These are phyloP conservation scores for Eumerus sabulonum DNA, from an alignment of 2,888 invertebrate species.

Conservation along the genomic window DNA sequence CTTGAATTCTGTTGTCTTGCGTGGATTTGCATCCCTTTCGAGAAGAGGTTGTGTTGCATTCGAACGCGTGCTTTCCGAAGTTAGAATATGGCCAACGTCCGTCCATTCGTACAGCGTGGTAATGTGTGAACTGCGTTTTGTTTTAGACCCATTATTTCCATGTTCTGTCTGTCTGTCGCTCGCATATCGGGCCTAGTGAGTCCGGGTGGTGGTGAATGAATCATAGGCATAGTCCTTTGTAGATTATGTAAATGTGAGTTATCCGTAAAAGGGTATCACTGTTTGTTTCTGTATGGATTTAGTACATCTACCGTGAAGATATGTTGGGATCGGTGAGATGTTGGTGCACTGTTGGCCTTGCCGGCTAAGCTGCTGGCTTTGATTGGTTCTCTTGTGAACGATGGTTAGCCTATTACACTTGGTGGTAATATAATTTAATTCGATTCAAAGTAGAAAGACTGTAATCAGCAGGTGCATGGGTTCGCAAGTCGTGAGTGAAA, in stretches of 20 bases:
- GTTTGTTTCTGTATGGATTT: slow-evolving; percentile 50
- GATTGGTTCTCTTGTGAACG: slow-evolving; percentile 53
- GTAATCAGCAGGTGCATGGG: slow-evolving; percentile 54
- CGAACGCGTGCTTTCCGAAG: slow-evolving; percentile 8
- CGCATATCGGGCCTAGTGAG: slow-evolving; percentile 7
- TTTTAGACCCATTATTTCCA: slow-evolving; percentile 68
- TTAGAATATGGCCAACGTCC: not conserved
- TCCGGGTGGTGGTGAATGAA: slow-evolving; percentile 45
- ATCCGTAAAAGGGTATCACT: slow-evolving; percentile 68
- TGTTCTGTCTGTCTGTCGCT: slow-evolving; percentile 49
- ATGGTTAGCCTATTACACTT: slow-evolving; percentile 27
- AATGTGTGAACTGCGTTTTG: slow-evolving; percentile 69
- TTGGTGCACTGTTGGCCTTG: slow-evolving; percentile 7
- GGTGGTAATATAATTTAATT: slow-evolving; percentile 46
- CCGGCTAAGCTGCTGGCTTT: slow-evolving; percentile 16
- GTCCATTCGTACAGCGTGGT: slow-evolving; percentile 64
- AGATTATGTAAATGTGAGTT: slow-evolving; percentile 67
- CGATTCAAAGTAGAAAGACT: slow-evolving; percentile 3
- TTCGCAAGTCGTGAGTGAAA: not conserved
- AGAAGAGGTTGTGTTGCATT: slow-evolving; percentile 26
- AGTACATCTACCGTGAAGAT: slow-evolving; percentile 42
- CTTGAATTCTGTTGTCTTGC: slow-evolving; percentile 45
- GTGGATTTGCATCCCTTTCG: slow-evolving; percentile 63
- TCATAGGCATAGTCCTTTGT: slow-evolving; percentile 53
- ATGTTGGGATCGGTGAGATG: not conserved